Evolutionary conservation across 2,888 invertebrate species (phyloP).

Genomic region (Ellobium chinense): DNA sequence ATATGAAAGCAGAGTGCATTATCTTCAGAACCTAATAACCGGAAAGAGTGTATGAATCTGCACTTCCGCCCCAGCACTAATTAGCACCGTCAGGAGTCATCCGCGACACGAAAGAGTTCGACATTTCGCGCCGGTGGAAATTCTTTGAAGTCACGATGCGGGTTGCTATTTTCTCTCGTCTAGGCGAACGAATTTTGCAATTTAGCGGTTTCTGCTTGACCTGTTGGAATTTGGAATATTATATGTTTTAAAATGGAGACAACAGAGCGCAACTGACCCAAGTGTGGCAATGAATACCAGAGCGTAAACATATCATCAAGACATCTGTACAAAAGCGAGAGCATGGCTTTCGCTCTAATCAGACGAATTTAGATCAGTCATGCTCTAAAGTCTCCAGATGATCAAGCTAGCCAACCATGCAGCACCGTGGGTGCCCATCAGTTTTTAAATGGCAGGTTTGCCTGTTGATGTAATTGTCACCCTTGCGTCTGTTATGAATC

Average conservation of each 20-base stretch:
- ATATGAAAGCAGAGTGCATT: conserved; percentile 3
- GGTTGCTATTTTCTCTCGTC: conserved; percentile 1
- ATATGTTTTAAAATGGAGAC: neutral
- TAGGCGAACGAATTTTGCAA: conserved; percentile 10
- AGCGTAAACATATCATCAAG: too few relatives aligned
- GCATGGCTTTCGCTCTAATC: too few relatives aligned
- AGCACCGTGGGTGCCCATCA: neutral
- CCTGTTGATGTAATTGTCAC: neutral
- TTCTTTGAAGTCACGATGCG: conserved; percentile 17
- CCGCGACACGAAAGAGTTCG: conserved; percentile 25
- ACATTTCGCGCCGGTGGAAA: conserved; percentile 2
- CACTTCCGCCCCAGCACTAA: conserved; percentile 28
- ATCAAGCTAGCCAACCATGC: too few relatives aligned
- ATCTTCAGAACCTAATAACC: conserved; percentile 19
- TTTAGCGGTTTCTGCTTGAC: conserved; percentile 19
- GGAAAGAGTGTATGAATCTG: conserved; percentile 35
- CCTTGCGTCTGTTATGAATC: neutral
- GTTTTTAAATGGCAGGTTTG: neutral
- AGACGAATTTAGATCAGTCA: too few relatives aligned
- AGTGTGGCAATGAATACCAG: too few relatives aligned
- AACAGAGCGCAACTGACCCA: conserved; percentile 11
- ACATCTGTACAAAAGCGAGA: too few relatives aligned
- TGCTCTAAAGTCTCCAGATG: too few relatives aligned
- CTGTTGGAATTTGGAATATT: neutral
- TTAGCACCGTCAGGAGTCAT: conserved; percentile 24